Evolutionary conservation across 2,113 vertebrate genomes (phyloP), one percentile per base, ranked within the genome.

Genomic region (Sorex araneus): DNA sequence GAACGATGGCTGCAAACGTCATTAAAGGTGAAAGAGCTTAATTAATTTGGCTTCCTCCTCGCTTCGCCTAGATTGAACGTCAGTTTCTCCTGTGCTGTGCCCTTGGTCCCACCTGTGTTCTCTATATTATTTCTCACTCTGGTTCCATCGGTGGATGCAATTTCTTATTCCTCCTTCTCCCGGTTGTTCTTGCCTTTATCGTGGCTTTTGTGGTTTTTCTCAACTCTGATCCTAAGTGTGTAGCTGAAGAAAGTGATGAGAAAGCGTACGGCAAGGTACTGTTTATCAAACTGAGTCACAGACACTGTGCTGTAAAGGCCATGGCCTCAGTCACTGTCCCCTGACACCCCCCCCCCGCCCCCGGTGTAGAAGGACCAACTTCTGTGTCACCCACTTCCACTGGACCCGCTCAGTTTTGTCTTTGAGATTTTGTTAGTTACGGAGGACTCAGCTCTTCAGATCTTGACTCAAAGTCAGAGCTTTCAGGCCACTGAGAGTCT

Each of bases 361-460:
- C 40, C 7, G 40, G 40, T 40, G 40, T 40, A 40, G 40, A 7
- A 40, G 40, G 40, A 40, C 40, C 40, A 40, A 40, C 4, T 40
- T 40, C 40, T 60, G 57, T 60, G 57, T 7, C 21, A 8, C 4
- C 21, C 21, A 16, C 19, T 60, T 60, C 21, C 57, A 60, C 16
- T 23, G 57, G 19, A 19, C 57, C 21, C 10, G 47, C 47, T 50
- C 47, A 13, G 47, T 6, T 23, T 23, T 73, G 19, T 40, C 30
- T 81, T 69, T 73, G 36, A 87, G 25, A 54, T 76, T 57, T 57
- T 74, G 16, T 16, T 64, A 74, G 30, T 57, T 80, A 45, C 10
- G 25, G 67, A 81, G 84, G 28, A 78, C n/a, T 23, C n/a, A 6
- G 63, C 70, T 86, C 21, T 69, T 94, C 47, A 64, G 32, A 86